Evolutionary conservation across 2,113 vertebrate genomes (phyloP), one percentile per base, ranked within the genome.

Genomic region (Rousettus leschenaultii): DNA sequence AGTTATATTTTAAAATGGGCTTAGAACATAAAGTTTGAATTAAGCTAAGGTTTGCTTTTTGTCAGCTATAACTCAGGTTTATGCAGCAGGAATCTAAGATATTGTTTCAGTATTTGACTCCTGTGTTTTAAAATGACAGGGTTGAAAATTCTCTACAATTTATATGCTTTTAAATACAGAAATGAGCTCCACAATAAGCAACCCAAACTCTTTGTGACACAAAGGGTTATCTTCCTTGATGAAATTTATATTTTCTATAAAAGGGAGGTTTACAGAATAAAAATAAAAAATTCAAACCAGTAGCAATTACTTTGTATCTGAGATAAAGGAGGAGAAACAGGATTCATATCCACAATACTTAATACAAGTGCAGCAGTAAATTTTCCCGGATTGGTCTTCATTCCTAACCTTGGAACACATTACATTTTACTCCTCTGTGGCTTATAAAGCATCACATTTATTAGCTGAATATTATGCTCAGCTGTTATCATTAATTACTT

Each of bases 401-500:
- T 95, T 28, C 33, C 2, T 89, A 82, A 79, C 35, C 95, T 97
- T 96, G 77, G 43, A 97, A 43, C 53, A 74, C 55, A 13, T 86
- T 90, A 94, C 94, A 83, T 63, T 94, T 97, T 93, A 89, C 70
- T 88, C 30, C 3, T 91, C 85, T 95, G 33, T 85, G 22, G n/a
- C 73, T 45, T 93, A 86, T 40, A 94, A 18, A 28, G 9, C 92
- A 91, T 40, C 80, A 5, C 82, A 87, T 75, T 98, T 97, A 96
- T 97, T 98, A 96, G 86, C n/a, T 84, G 40, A 40, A 15, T 96
- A 86, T 96, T 84, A 71, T 80, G 38, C 70, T 86, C 1, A n/a
- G 55, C 75, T 94, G 71, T 73, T 79, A 77, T 22, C 96, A 92
- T 92, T 96, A 98, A 97, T 97, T 97, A 94, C 53, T 86, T 96